Conservation (phyloP, 2,797 vertebrate genomes). For the Microchirus variegatus region DNA sequence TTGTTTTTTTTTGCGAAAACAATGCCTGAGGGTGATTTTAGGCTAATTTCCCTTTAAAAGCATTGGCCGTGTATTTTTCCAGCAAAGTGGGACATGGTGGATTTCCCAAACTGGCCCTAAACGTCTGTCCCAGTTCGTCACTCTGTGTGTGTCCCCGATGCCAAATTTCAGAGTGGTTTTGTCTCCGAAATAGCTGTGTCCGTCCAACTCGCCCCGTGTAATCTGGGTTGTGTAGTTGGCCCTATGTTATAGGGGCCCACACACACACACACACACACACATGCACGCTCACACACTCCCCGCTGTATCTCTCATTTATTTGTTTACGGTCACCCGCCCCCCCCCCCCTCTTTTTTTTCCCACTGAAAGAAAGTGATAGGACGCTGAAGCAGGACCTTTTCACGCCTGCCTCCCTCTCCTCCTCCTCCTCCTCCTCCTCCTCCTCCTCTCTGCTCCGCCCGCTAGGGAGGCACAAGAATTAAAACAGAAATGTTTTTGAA, state of each 20-base stretch:
- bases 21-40: no score
- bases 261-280: constrained; percentile 26
- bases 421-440: constrained; percentile 17
- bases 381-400: constrained; percentile 64
- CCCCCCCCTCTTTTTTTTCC: constrained; percentile 32
- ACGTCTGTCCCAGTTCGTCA: constrained; percentile 60
- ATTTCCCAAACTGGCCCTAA: constrained; percentile 68
- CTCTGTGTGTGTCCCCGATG: constrained; percentile 66
- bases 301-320: constrained; percentile 71
- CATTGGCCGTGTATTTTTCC: constrained; percentile 51
- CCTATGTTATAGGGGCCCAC: constrained; percentile 51
- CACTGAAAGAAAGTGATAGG: constrained; percentile 70
- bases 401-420: constrained; percentile 45
- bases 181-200: constrained; percentile 81
- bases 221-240: constrained; percentile 75
- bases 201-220: constrained; percentile 78
- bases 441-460: constrained; percentile 59
- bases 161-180: constrained; percentile 77
- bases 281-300: constrained; percentile 17
- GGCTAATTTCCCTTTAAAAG: constrained; percentile 59
- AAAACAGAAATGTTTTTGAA: constrained; percentile 71
- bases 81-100: constrained; percentile 66
- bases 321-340: constrained; percentile 68
- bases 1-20: no score
- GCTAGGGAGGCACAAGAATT: constrained; percentile 69